Evolutionary conservation across 2,113 vertebrate species (phyloP), one percentile per base, ranked within the genome.

Genomic region (Petrocephalus microphthalmus): DNA sequence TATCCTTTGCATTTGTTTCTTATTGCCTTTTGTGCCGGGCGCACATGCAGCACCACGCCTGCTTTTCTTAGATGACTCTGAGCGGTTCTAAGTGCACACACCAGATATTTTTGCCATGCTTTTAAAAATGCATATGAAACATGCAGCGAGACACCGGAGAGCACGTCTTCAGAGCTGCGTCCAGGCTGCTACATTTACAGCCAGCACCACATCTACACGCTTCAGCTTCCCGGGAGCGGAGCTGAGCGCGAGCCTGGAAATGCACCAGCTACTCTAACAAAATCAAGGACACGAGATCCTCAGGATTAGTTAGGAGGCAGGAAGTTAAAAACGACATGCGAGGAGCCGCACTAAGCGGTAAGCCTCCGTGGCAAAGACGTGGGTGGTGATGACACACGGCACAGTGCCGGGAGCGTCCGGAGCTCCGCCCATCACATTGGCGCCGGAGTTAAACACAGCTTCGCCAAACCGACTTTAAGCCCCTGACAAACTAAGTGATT

Each of bases 401-500:
- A 52, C 64, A 13, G 53, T 7, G 90, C 90, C 90, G 57, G 71
- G 53, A 89, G 90, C 87, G 47, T 56, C 82, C 90, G 52, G 51
- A 64, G 87, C 87, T 87, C 54, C 64, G 45, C 47, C 88, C 78
- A 89, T 88, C 88, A 87, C 89, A 78, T 49, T 29, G 74, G 88
- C 83, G 29, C 60, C 29, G 13, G 42, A 71, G 89, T 67, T n/a
- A 78, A 81, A 84, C 57, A 56, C 88, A 29, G 45, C 88, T 33
- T 17, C 74, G 64, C 74, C 84, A 86, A 85, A 56, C 60, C 7
- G 64, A 64, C 49, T 89, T 86, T 85, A 90, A 88, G 89, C 88
- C 89, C 91, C 45, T 84, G 89, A 25, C 8, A 60, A 89, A 91
- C 0, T 87, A 88, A 92, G 88, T 89, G 78, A 88, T 88, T 89